These are phyloP conservation scores for Bursaphelenchus mucronatus DNA, from an alignment of 1,140 invertebrate species.

Conservation along the genomic window DNA sequence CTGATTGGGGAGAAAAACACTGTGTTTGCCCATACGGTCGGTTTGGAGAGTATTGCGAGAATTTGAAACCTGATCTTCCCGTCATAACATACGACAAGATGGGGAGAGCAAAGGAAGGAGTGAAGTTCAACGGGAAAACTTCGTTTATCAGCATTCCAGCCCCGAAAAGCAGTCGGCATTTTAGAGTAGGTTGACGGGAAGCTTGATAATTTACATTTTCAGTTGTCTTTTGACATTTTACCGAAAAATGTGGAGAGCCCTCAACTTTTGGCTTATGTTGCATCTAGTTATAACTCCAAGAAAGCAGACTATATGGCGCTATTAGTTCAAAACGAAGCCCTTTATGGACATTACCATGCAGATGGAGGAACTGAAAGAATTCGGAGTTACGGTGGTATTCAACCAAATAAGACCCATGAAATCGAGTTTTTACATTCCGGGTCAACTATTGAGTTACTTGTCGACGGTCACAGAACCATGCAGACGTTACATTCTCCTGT, in stretches of 20 bases:
- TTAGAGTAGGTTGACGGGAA: constrained; percentile 26
- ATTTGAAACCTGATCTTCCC: not conserved
- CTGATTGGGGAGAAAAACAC: constrained; percentile 24
- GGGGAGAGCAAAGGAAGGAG: not conserved
- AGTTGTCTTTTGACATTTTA: constrained; percentile 32
- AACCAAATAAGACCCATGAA: constrained; percentile 13
- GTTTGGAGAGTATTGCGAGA: constrained; percentile 29
- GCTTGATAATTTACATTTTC: constrained; percentile 20
- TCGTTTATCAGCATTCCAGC: constrained; percentile 42
- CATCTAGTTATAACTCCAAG: constrained; percentile 32
- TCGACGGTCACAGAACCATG: constrained; percentile 14
- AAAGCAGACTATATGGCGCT: constrained; percentile 35
- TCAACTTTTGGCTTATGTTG: constrained; percentile 47
- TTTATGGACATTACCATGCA: constrained; percentile 28
- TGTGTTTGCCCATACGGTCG: constrained; percentile 49
- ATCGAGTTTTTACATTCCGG: constrained; percentile 24
- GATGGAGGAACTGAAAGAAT: not conserved
- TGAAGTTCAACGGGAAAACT: constrained; percentile 41
- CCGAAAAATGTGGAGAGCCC: constrained; percentile 21
- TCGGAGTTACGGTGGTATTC: not conserved
- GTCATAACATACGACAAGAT: too few species aligned
- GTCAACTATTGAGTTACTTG: constrained; percentile 19
- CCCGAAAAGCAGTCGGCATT: constrained; percentile 24
- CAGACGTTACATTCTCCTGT: constrained; percentile 11
- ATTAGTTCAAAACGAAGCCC: constrained; percentile 28